Base-by-base conservation (phyloP, 2,888 invertebrate genomes). In the Zeuzera pyrina region DNA sequence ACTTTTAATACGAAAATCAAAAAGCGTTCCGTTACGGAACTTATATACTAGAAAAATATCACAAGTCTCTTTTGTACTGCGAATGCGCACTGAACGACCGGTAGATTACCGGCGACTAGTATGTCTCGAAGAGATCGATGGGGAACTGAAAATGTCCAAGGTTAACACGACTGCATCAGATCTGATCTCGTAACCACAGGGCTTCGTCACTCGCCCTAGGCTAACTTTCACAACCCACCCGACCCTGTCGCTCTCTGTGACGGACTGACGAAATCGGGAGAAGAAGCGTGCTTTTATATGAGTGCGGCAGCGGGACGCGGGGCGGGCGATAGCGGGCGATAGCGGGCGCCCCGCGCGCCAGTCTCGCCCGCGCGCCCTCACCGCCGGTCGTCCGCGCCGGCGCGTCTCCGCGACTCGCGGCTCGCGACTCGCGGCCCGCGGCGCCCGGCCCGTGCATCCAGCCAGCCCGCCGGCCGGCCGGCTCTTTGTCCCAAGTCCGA, bases 51-150 rank as follows among this genome's bases (percentile, higher is more conserved):
- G 70, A 68, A 79, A 77, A 81, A 84, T 84, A 84, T 84, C 84
- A 84, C 84, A 84, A 83, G 73, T 78, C 69, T 81, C 72, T 79
- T 77, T 79, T 79, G 79, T 79, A 79, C 77, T 83, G 71, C 71
- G 60, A 68, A 72, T 67, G 68, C 77, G 71, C 78, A 77, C 76
- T 62, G 66, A 67, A 70, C 56, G 43, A 57, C 69, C 73, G 71
- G 71, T 58, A 51, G 52, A 53, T 47, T 52, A 61, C 71, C 74
- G 73, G 70, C 69, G 72, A 76, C 73, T 73, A 71, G 72, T 59
- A n/a, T 59, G 63, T 63, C 62, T 61, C 64, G 59, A 54, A 67
- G 77, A 78, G 79, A 78, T 81, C 78, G 72, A 76, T 67, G 64
- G 66, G 66, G 69, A 73, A 66, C 62, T 54, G 60, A 64, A 63